A percentile compares a stretch with the other conserved stretches of the same genome.
These are phyloP conservation scores for Philereme transversata DNA, from an alignment of 2,888 invertebrate species.

Conservation along the genomic window DNA sequence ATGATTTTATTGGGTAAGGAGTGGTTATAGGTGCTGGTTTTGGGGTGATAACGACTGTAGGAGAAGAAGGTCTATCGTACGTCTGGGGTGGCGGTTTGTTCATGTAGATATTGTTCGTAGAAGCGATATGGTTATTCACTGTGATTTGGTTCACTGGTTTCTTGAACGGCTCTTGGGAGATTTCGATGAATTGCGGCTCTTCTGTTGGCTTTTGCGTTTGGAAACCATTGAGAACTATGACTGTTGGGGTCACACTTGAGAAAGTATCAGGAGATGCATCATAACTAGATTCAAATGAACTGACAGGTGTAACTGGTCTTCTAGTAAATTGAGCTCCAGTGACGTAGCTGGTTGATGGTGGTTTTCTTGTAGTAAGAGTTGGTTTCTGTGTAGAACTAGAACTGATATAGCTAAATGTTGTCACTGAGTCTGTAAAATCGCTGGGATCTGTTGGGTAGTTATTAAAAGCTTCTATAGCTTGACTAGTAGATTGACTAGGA, in stretches of 20 bases:
- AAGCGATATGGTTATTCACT: conserved; percentile 85
- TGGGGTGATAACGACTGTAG: conserved; percentile 87
- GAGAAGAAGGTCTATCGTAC: conserved; percentile 79
- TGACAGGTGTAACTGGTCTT: conserved; percentile 68
- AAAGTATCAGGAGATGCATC: conserved; percentile 68
- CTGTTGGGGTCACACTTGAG: conserved; percentile 78
- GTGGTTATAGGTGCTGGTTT: conserved; percentile 83
- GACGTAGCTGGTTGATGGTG: conserved; percentile 77
- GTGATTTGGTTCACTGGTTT: conserved; percentile 81
- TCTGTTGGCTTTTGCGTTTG: conserved; percentile 61
- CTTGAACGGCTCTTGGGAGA: conserved; percentile 80
- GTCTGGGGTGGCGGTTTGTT: conserved; percentile 64
- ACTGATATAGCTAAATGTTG: conserved; percentile 71
- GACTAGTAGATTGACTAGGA: conserved; percentile 75
- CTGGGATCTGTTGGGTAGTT: conserved; percentile 73
- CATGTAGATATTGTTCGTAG: conserved; percentile 81
- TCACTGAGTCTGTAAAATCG: conserved; percentile 68
- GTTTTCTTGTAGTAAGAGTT: conserved; percentile 61
- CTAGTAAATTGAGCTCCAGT: conserved; percentile 76
- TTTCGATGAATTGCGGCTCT: conserved; percentile 71
- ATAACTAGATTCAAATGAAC: conserved; percentile 55
- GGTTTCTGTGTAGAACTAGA: conserved; percentile 64
- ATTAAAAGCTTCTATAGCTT: conserved; percentile 75
- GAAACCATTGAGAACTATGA: conserved; percentile 69
- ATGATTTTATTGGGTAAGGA: conserved; percentile 61